phyloP scores from a whole-genome alignment of 2,113 vertebrate genomes.

The Mugil cephalus region DNA sequence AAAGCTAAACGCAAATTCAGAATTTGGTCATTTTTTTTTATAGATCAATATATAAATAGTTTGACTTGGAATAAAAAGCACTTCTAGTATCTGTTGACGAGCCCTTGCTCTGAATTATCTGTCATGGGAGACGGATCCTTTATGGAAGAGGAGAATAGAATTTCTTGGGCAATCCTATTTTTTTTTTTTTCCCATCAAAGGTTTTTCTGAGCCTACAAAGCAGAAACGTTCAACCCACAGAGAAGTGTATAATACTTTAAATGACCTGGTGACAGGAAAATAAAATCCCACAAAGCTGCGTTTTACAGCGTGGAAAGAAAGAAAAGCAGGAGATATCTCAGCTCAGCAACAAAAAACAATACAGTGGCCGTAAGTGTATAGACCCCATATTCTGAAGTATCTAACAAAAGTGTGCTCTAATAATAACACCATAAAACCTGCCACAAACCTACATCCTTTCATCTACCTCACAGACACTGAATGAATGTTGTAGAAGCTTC shows the following conservation, averaged over 20 bases:
- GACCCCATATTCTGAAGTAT: background rate
- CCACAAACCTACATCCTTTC: constrained; percentile 29
- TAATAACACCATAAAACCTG: constrained; percentile 15
- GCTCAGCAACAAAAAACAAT: constrained; percentile 5
- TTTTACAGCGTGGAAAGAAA: constrained; percentile 5
- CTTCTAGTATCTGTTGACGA: too few relatives aligned
- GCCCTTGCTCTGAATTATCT: constrained; percentile 3
- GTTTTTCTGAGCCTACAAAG: constrained; percentile 26
- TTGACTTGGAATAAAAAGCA: too few relatives aligned
- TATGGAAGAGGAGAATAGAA: too few relatives aligned
- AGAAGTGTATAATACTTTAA: constrained; percentile 17
- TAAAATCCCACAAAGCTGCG: constrained; percentile 14
- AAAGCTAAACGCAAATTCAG: too few relatives aligned
- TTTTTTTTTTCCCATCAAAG: background rate
- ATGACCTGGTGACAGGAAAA: constrained; percentile 38
- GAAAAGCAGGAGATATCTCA: constrained; percentile 20
- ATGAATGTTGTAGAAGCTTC: constrained; percentile 24
- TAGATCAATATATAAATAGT: too few relatives aligned
- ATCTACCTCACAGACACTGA: constrained; percentile 19
- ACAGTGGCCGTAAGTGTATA: constrained; percentile 1
- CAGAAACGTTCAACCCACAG: constrained; percentile 10
- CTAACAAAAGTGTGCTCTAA: background rate
- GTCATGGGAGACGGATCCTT: too few relatives aligned
- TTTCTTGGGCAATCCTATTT: constrained; percentile 14
- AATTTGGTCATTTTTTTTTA: too few relatives aligned